Evolutionary conservation across 2,113 vertebrate genomes (phyloP).

Genomic region (Epinephelus moara): DNA sequence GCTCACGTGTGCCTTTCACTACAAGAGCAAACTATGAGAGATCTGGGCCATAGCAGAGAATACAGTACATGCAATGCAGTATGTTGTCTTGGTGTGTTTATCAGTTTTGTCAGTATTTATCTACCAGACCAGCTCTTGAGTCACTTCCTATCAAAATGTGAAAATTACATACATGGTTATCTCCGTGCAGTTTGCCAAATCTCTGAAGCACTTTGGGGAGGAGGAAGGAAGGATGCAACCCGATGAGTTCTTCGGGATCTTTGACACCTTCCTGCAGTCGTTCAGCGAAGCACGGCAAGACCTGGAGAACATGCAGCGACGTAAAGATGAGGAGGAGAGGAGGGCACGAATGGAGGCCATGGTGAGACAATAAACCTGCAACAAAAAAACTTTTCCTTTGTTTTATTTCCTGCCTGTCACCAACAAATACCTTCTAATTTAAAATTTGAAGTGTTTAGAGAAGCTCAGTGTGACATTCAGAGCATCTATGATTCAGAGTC

Average conservation of each 20-base stretch:
- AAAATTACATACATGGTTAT: not conserved
- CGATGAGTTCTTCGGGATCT: constrained; percentile 98
- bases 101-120: not conserved
- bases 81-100: no score
- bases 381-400: not conserved
- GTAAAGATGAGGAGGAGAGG: constrained; percentile 96
- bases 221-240: constrained; percentile 93
- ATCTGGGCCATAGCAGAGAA: not conserved
- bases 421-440: not conserved
- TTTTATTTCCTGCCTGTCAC: not conserved
- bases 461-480: no score
- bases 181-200: constrained; percentile 89
- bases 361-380: constrained; percentile 82
- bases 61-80: no score
- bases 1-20: not conserved
- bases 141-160: not conserved
- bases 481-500: no score
- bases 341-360: constrained; percentile 95
- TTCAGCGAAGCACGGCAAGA: constrained; percentile 95
- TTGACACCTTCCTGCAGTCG: constrained; percentile 95
- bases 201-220: constrained; percentile 95
- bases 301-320: constrained; percentile 95
- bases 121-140: not conserved
- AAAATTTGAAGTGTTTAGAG: no score
- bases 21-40: not conserved